phyloP scores from a whole-genome alignment of 2,888 invertebrate genomes.

The Microctonus brassicae region DNA sequence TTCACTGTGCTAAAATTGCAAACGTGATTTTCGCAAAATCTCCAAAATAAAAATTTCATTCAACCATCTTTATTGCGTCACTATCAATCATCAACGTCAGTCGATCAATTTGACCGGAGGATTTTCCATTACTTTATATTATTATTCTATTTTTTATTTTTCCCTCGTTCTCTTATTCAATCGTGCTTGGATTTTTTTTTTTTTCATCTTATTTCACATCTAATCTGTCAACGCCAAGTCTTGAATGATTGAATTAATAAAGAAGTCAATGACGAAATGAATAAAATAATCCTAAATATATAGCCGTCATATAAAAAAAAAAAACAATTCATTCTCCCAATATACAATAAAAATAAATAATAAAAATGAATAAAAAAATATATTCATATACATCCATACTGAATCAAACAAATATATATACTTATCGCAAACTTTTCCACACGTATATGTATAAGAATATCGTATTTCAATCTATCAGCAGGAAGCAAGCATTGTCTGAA shows the following conservation, averaged over 20 bases:
- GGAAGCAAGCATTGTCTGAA: neutral
- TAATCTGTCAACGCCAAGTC: conserved; percentile 10
- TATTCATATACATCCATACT: too few relatives aligned
- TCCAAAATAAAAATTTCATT: neutral
- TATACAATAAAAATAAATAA: neutral
- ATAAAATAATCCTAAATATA: neutral
- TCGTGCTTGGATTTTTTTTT: neutral
- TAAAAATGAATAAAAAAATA: neutral
- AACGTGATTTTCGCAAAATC: neutral
- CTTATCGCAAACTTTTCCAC: neutral
- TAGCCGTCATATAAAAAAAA: neutral
- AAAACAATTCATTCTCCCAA: neutral
- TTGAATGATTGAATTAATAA: neutral
- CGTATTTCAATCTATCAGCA: conserved; percentile 13
- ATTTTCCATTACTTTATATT: neutral
- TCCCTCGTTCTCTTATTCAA: neutral
- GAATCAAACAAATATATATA: neutral
- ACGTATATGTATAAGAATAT: neutral
- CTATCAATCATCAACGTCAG: neutral
- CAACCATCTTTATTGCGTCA: neutral
- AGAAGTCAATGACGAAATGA: neutral
- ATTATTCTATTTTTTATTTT: conserved; percentile 15
- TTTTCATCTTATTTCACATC: neutral
- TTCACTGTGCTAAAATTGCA: neutral
- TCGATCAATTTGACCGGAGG: neutral